phyloP scores from a whole-genome alignment of 2,113 vertebrate genomes.

The Dasypus novemcinctus region DNA sequence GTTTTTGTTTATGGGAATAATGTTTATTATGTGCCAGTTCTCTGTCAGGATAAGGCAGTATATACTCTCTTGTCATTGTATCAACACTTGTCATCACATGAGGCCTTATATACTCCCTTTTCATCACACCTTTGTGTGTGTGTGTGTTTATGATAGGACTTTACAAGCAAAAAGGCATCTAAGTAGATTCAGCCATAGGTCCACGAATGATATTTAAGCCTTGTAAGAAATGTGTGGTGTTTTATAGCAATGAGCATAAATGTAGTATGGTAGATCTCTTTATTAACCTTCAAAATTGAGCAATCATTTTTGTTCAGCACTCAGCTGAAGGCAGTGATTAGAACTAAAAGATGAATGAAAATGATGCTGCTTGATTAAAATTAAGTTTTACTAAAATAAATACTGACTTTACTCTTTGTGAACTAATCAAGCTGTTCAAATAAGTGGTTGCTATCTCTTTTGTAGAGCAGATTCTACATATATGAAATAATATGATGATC shows the following conservation, averaged over 20 bases:
- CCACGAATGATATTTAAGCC: neutral
- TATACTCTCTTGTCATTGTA: neutral
- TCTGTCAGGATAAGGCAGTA: neutral
- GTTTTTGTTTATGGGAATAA: neutral
- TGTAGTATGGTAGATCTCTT: neutral
- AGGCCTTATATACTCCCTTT: neutral
- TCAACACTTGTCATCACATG: neutral
- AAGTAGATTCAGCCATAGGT: neutral
- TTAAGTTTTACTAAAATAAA: slow-evolving; percentile 67
- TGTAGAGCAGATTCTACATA: slow-evolving; percentile 38
- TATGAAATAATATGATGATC: slow-evolving; percentile 43
- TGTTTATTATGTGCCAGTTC: neutral
- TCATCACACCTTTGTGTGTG: neutral
- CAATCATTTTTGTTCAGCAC: slow-evolving; percentile 41
- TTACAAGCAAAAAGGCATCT: neutral
- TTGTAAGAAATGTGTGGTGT: neutral
- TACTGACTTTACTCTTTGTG: slow-evolving; percentile 60
- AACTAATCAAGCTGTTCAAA: slow-evolving; percentile 47
- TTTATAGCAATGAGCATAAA: neutral
- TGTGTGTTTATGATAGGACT: neutral
- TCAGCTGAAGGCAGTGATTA: slow-evolving; percentile 64
- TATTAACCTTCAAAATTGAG: slow-evolving; percentile 59
- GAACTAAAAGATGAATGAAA: slow-evolving; percentile 55
- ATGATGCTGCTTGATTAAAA: slow-evolving; percentile 71
- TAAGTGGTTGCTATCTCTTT: slow-evolving; percentile 36